These are phyloP conservation scores for Dipodomys spectabilis DNA, from an alignment of 2,113 vertebrate genomes.

Conservation along the genomic window DNA sequence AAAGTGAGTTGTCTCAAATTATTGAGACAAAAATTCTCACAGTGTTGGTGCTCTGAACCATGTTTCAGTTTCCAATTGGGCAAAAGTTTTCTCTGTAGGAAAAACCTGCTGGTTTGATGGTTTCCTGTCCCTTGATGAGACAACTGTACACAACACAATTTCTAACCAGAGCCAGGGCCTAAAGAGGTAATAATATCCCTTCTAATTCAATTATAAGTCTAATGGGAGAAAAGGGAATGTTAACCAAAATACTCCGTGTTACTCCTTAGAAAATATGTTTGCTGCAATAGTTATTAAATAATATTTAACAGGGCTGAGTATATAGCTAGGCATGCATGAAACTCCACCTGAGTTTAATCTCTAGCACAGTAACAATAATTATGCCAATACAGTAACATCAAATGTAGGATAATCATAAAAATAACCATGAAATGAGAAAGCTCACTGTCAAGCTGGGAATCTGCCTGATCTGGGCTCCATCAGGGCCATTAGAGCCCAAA, in stretches of 20 bases:
- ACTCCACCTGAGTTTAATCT: neutral
- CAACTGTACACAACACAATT: neutral
- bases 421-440: neutral
- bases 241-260: constrained; percentile 4
- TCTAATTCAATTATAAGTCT: constrained; percentile 2
- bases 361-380: neutral
- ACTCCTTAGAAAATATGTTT: constrained; percentile 5
- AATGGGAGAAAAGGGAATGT: neutral
- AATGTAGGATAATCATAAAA: constrained; percentile 1
- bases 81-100: neutral
- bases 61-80: constrained; percentile 40
- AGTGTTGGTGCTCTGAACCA: neutral
- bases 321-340: neutral
- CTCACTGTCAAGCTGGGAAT: neutral
- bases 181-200: neutral
- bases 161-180: neutral
- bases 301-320: neutral
- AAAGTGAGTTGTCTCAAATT: neutral
- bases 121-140: neutral
- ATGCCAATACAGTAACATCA: neutral
- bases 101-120: neutral
- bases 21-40: constrained; percentile 49
- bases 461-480: neutral
- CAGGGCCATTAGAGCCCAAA: neutral
- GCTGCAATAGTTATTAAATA: constrained; percentile 23